Base-by-base conservation (phyloP, 1,140 invertebrate species). In the Drosophila leontia region DNA sequence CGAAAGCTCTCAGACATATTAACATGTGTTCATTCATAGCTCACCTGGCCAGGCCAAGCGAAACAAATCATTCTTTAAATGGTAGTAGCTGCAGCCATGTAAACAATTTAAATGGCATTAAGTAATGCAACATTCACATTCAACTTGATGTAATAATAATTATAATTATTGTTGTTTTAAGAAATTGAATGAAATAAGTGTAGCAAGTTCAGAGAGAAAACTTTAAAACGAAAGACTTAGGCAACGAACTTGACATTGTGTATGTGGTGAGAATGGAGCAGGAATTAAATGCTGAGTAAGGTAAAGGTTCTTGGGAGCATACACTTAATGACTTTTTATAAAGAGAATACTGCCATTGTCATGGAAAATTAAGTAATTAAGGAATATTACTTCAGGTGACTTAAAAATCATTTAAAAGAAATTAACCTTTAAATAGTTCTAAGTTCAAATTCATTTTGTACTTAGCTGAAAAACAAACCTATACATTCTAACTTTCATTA, bases 41-140 rank as follows among this genome's bases (percentile, higher is more conserved):
- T 72, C 45, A 42, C 7, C 68, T 37, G 41, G 70, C 45, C 37
- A 72, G 68, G 68, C 70, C 65, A 80, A 90, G 85, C 85, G 85
- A 81, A 85, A 82, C 85, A 85, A 90, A 90, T 90, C 82, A 79
- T 90, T 88, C 85, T 85, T 64, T 53, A 82, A 84, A 72, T 77
- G 74, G 55, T 67, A 65, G 51, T 32, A 56, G 29, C 37, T 65
- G 48, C 50, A 78, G 62, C 51, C 53, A 77, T 56, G 67, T 64
- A 50, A 80, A 63, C 71, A 85, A 80, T 80, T 76, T 80, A 80
- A 87, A 78, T 84, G 78, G 61, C 68, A 75, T 88, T 88, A 85
- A 81, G 75, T 70, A 81, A 85, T 85, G 78, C 62, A 90, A 75
- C 70, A 76, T 75, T 85, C 64, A 65, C 68, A 71, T 75, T 84